Evolutionary conservation across 2,797 vertebrate species (phyloP), one percentile per base, ranked within the genome.

Genomic region (Pogoniulus pusillus): DNA sequence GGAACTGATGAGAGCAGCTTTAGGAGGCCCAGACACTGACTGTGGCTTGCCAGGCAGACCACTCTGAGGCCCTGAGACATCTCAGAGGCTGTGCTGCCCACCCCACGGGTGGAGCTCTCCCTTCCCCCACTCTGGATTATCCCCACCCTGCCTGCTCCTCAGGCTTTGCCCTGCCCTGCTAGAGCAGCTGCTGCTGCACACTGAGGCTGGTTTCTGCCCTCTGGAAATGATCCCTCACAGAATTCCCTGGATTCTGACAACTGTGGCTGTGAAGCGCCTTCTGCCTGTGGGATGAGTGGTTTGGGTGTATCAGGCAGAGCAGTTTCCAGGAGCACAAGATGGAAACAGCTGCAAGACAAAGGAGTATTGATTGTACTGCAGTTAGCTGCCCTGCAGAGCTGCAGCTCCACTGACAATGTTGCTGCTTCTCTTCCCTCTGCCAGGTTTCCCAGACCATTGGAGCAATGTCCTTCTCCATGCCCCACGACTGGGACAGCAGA

Each of bases 391-490:
- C 43, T 81, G 88, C 45, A 57, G 35, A 57, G 29, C 53, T 29
- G n/a, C n/a, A 15, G 1, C 1, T 24, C 30, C 4, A 64, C 63
- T 87, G 64, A 85, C 41, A 75, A 43, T 32, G 30, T 12, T 45
- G 32, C 0, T 43, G 43, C 9, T 89, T 75, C 45, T 4, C n/a
- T 89, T 75, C 93, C 54, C 92, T 74, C 41, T 89, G 53, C 37
- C 94, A 98, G 98, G 98, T 98, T 75, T 98, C 96, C 91, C 96
- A 96, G 60, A 97, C 97, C 58, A 60, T 89, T 89, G 90, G 94
- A 84, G 94, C 92, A 29, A 95, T 92, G 94, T 93, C 93, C 27
- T 94, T 95, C 91, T 89, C 91, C 92, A 81, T 89, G 85, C 89
- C 69, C 77, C 90, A 60, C 37, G 73, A 74, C 53, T 91, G 89